These are phyloP conservation scores for Oriolus oriolus DNA, from an alignment of 2,113 vertebrate species.

Conservation along the genomic window DNA sequence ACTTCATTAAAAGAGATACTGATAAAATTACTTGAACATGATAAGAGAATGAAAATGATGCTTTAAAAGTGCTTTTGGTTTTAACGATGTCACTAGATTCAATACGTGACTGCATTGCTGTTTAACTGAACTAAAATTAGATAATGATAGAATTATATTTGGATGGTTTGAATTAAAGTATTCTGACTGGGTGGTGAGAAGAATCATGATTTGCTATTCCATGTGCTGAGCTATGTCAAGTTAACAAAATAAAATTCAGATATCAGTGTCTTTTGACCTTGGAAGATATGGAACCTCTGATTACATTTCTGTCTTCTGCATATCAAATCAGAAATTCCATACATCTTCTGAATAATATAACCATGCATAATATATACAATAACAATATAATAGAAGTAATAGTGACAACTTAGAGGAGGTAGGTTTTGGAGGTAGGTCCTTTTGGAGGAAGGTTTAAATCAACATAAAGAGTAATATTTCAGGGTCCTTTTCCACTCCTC, in stretches of 20 bases:
- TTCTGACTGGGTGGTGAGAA: neutral
- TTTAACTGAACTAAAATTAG: neutral
- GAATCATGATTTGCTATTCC: neutral
- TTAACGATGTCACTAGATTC: neutral
- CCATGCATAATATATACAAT: neutral
- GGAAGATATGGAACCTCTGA: neutral
- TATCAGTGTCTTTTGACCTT: neutral
- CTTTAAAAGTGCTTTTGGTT: neutral
- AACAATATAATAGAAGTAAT: neutral
- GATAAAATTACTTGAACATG: neutral
- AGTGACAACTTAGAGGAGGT: too few species aligned
- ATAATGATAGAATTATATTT: neutral
- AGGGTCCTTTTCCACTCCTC: neutral
- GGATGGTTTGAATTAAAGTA: neutral
- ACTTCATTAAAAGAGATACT: neutral
- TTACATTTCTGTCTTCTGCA: neutral
- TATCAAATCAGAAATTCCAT: neutral
- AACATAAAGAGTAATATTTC: neutral
- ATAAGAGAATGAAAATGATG: neutral
- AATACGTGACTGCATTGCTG: neutral
- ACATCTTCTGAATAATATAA: neutral
- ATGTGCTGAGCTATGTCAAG: neutral
- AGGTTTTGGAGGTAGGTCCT: too few species aligned
- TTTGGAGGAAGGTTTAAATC: neutral
- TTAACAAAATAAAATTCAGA: neutral